Percentiles rank a stretch among this genome's conserved stretches.
These are phyloP conservation scores for Xenopus tropicalis DNA, from an alignment of 2,113 vertebrate species.

Conservation along the genomic window UCB_Xtro_10.0 CM004451.2:8861001-8861500, in stretches of 20 bases:
- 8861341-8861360: constrained; percentile 12
- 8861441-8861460: too few relatives aligned
- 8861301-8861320: too few relatives aligned
- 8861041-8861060: neutral
- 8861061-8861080: neutral
- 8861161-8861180: constrained; percentile 21
- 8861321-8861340: too few relatives aligned
- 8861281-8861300: neutral
- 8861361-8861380: too few relatives aligned
- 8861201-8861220: neutral
- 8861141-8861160: constrained; percentile 12
- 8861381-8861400: too few relatives aligned
- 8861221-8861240: neutral
- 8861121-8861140: constrained; percentile 9
- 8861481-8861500: too few relatives aligned
- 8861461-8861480: too few relatives aligned
- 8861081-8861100: neutral
- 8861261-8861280: constrained; percentile 8
- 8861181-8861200: constrained; percentile 13
- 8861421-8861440: too few relatives aligned
- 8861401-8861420: too few relatives aligned
- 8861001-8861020: too few relatives aligned
- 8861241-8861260: neutral
- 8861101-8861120: neutral
- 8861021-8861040: neutral